Evolutionary conservation across 2,888 invertebrate species (phyloP).

Genomic region (Drosophila villosipedis): DNA sequence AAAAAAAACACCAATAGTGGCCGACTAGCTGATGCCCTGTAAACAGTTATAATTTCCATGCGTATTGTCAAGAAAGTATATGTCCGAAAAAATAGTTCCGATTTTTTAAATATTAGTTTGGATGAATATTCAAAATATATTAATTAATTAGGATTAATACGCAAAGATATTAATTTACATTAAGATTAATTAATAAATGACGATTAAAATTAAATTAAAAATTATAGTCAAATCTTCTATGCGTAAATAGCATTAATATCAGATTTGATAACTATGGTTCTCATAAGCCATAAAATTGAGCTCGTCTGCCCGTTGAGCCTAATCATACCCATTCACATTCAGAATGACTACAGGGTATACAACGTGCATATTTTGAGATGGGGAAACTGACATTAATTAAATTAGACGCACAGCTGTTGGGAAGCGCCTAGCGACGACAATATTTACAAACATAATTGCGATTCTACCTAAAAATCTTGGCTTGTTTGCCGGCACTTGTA

Average conservation of each 20-base stretch:
- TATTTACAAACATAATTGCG: slow-evolving; percentile 9
- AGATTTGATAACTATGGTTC: not conserved
- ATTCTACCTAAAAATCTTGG: slow-evolving; percentile 8
- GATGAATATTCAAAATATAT: not conserved
- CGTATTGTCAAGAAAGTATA: not conserved
- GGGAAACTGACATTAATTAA: slow-evolving; percentile 28
- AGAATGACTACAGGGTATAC: not conserved
- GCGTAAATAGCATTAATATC: not conserved
- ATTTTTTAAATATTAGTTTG: not conserved
- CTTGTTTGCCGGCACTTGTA: slow-evolving; percentile 21
- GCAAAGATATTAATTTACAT: not conserved
- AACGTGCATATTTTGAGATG: slow-evolving; percentile 1
- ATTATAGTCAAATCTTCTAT: not conserved
- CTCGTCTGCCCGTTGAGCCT: not conserved
- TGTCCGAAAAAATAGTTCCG: not conserved
- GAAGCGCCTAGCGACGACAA: not conserved
- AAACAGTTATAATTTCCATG: not conserved
- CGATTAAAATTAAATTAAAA: not conserved
- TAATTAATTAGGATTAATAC: not conserved
- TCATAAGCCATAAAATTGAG: not conserved
- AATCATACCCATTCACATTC: not conserved
- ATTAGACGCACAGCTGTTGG: slow-evolving; percentile 28
- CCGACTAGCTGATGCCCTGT: not conserved
- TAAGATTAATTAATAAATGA: not conserved
- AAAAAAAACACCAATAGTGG: not conserved